A percentile compares a stretch with the other conserved stretches of the same genome.
Evolutionary conservation across 2,113 vertebrate species (phyloP).

Genomic region (Thomomys bottae): DNA sequence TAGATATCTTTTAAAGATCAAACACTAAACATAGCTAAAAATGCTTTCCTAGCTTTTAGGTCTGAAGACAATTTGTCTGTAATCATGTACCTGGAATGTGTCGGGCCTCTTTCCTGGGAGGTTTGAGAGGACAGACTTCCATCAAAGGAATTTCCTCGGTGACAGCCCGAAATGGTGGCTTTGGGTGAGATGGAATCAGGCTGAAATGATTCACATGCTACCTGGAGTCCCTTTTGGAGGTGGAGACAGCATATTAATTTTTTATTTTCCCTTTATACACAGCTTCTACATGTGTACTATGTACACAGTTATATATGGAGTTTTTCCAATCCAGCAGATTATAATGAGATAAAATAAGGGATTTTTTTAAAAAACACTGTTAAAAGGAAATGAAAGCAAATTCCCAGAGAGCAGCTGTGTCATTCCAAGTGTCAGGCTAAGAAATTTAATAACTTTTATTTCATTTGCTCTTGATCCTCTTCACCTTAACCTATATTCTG

Average conservation of each 20-base stretch:
- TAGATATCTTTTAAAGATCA: not conserved
- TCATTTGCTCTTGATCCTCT: constrained; percentile 25
- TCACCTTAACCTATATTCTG: not conserved
- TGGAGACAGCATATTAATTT: constrained; percentile 50
- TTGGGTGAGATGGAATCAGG: constrained; percentile 89
- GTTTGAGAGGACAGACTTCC: constrained; percentile 92
- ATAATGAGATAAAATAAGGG: not conserved
- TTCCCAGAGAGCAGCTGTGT: not conserved
- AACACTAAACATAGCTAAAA: not conserved
- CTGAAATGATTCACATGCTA: constrained; percentile 93
- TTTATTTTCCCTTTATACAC: not conserved
- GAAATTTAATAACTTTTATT: not conserved
- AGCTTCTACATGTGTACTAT: not conserved
- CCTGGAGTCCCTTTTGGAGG: constrained; percentile 91
- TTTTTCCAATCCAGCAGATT: not conserved
- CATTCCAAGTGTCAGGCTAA: not conserved
- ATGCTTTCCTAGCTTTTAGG: not conserved
- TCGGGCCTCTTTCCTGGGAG: constrained; percentile 87
- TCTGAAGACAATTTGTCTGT: not conserved
- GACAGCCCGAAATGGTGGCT: constrained; percentile 91
- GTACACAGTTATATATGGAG: fast-evolving
- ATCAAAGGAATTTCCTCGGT: constrained; percentile 95
- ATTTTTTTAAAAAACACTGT: constrained; percentile 2
- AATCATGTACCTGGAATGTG: constrained; percentile 91
- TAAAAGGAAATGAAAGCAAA: constrained; percentile 11